These are phyloP conservation scores for Nerophis lumbriciformis DNA, from an alignment of 2,113 vertebrate species.

Conservation along the genomic window DNA sequence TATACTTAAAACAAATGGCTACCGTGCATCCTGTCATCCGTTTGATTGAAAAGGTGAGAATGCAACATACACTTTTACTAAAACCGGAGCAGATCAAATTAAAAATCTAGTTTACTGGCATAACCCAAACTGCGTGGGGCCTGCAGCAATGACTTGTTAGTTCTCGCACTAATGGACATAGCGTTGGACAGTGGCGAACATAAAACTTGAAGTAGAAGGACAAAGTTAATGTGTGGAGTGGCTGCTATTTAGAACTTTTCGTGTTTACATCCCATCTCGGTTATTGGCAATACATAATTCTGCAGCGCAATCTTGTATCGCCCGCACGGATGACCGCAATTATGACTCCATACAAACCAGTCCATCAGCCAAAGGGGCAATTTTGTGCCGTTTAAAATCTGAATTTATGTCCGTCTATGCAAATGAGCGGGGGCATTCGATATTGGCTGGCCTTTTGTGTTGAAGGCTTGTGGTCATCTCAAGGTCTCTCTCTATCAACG, in stretches of 20 bases:
- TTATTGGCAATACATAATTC: constrained; percentile 55
- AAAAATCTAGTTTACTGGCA: too few relatives aligned
- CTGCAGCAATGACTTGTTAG: too few relatives aligned
- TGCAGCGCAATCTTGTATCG: constrained; percentile 28
- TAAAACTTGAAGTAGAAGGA: background rate
- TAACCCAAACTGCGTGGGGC: too few relatives aligned
- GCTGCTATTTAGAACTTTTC: constrained; percentile 35
- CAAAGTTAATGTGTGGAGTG: constrained; percentile 21
- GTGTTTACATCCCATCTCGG: constrained; percentile 51
- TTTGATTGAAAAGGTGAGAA: too few relatives aligned
- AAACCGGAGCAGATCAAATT: too few relatives aligned
- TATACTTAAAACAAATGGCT: too few relatives aligned
- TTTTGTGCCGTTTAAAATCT: constrained; percentile 68
- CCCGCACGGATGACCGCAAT: constrained; percentile 50
- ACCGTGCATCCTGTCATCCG: too few relatives aligned
- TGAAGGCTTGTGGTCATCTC: constrained; percentile 55
- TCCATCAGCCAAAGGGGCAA: constrained; percentile 58
- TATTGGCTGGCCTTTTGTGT: constrained; percentile 77
- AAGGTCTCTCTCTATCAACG: constrained; percentile 38
- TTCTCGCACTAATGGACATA: too few relatives aligned
- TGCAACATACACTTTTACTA: too few relatives aligned
- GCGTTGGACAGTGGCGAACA: too few relatives aligned
- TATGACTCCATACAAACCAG: constrained; percentile 63
- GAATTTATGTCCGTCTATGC: constrained; percentile 69
- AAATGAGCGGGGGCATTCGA: constrained; percentile 70